Evolutionary conservation across 2,113 vertebrate species (phyloP).

Genomic region (Callipepla californica): DNA sequence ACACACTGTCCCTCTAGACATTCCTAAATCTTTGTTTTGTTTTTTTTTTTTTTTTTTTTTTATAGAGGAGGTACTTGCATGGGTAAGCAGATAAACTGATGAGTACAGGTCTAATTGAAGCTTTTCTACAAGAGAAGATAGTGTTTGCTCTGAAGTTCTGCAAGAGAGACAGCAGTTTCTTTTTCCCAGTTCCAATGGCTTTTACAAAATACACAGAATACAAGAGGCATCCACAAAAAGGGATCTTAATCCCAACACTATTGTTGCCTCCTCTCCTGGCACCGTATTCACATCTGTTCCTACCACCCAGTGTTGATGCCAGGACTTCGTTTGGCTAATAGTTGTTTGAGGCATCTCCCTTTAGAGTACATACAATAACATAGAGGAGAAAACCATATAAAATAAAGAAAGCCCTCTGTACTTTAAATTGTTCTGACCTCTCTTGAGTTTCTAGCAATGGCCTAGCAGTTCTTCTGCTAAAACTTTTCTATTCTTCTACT

Average conservation of each 20-base stretch:
- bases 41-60: background rate
- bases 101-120: background rate
- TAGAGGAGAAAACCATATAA: background rate
- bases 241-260: background rate
- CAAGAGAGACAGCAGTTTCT: background rate
- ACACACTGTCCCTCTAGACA: background rate
- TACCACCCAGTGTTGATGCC: background rate
- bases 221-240: background rate
- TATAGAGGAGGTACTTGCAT: background rate
- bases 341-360: background rate
- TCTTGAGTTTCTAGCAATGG: background rate
- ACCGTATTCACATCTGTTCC: background rate
- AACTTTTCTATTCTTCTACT: background rate
- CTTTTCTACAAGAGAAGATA: background rate
- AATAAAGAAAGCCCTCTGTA: background rate
- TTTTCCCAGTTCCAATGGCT: background rate
- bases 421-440: constrained; percentile 6
- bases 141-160: background rate
- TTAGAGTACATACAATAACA: background rate
- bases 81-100: background rate
- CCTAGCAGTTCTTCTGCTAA: background rate
- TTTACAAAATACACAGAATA: background rate
- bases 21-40: background rate
- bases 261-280: background rate
- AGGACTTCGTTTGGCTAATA: background rate